phyloP scores from a whole-genome alignment of 2,113 vertebrate species.

The Petroica traversi region DNA sequence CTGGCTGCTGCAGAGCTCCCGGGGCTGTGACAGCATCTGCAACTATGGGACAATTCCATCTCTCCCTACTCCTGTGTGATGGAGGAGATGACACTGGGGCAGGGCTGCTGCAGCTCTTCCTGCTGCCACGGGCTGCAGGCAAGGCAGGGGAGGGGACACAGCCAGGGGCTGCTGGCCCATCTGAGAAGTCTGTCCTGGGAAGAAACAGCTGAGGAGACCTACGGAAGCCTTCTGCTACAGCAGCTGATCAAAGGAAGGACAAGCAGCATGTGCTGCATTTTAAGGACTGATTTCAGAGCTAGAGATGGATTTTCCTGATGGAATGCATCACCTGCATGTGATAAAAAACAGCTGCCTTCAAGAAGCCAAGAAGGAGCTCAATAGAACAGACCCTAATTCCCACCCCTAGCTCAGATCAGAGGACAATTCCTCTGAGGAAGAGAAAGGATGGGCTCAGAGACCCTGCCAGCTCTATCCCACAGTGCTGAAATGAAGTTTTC shows the following conservation, averaged over 20 bases:
- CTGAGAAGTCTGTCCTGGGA: neutral
- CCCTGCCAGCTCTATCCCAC: neutral
- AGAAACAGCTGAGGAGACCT: neutral
- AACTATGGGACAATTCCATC: fast-evolving
- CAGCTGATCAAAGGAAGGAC: neutral
- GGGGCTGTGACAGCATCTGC: neutral
- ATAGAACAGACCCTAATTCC: neutral
- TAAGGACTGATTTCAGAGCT: neutral
- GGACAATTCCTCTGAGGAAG: neutral
- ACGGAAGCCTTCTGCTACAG: neutral
- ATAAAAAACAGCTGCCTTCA: neutral
- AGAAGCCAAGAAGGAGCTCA: neutral
- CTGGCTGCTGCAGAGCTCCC: neutral
- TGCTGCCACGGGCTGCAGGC: neutral
- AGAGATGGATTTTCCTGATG: neutral
- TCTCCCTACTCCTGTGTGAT: fast-evolving
- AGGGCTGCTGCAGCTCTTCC: neutral
- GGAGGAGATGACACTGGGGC: neutral
- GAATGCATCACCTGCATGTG: neutral
- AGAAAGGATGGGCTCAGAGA: neutral
- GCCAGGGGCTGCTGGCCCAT: neutral
- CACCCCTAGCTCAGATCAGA: neutral
- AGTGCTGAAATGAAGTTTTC: neutral
- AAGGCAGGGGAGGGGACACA: neutral
- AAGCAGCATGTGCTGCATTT: neutral